These are phyloP conservation scores for Carassius carassius DNA, from an alignment of 2,113 vertebrate species.

Conservation along the genomic window DNA sequence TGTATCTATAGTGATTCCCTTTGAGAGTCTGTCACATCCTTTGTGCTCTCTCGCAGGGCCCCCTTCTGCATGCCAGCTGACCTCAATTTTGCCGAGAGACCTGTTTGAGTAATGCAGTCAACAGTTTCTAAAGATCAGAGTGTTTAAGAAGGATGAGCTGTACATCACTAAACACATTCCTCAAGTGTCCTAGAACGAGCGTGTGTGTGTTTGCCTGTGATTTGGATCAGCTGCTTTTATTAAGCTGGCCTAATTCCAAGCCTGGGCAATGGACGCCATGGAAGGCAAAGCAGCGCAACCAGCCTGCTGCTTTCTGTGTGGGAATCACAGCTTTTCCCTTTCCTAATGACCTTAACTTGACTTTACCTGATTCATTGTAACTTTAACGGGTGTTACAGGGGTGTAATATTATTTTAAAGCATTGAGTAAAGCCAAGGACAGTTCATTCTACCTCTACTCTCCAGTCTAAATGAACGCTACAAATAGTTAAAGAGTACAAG, in stretches of 20 bases:
- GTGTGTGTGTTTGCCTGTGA: conserved; percentile 43
- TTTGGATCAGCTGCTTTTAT: conserved; percentile 52
- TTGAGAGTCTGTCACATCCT: conserved; percentile 14
- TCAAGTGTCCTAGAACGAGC: conserved; percentile 37
- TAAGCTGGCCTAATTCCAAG: conserved; percentile 46
- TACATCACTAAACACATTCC: conserved; percentile 54
- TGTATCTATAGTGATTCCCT: conserved; percentile 54
- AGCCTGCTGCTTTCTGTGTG: conserved; percentile 34
- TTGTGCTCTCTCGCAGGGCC: conserved; percentile 43
- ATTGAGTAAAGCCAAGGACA: background rate
- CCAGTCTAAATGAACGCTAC: background rate
- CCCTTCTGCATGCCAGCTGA: conserved; percentile 43
- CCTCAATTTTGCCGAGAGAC: conserved; percentile 51
- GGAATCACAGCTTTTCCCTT: conserved; percentile 40
- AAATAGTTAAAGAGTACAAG: background rate
- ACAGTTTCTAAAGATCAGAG: conserved; percentile 57
- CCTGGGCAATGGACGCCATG: background rate
- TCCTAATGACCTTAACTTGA: background rate
- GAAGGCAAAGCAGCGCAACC: conserved; percentile 32
- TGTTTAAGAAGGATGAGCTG: conserved; percentile 59
- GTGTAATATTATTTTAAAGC: background rate
- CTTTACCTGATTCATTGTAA: conserved; percentile 1
- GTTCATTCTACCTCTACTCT: background rate
- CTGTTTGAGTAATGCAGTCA: conserved; percentile 49
- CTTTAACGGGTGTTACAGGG: background rate